Evolutionary conservation across 2,113 vertebrate species (phyloP), one percentile per base, ranked within the genome.

Genomic region (Puma concolor): DNA sequence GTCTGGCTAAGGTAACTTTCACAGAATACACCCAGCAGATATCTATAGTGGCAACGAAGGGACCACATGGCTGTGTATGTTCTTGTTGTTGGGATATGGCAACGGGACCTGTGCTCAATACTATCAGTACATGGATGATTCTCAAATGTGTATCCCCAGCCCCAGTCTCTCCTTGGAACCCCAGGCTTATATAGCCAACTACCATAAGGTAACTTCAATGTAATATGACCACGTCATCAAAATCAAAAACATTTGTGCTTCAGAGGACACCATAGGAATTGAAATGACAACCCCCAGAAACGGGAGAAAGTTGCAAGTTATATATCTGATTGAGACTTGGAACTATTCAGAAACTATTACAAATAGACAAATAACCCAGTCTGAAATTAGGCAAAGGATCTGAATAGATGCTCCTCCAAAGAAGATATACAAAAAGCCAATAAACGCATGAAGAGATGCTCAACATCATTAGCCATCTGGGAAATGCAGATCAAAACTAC

Each of bases 401-500:
- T 91, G 33, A 81, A 88, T 41, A 97, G 66, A 87, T 15, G 31
- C 16, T 92, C 66, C 72, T 86, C 88, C 29, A 84, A 50, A 81
- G 41, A 90, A 92, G 21, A 92, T 64, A 57, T 27, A 86, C 41
- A 94, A 95, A 44, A 66, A 79, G 25, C 80, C 64, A 76, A 50
- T 31, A 76, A 89, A 81, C 23, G 54, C 57, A 71, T 77, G 88
- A 69, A 82, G 74, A 96, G 52, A 88, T 80, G 33, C 13, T 96
- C 69, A 52, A 23, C 27, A 33, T 44, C 86, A 64, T 80, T 80
- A 79, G 6, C 92, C 85, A 74, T 60, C 52, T 93, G 82, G 38
- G 71, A 96, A 88, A 91, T 38, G 69, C 67, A 72, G 71, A 69
- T 92, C 84, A 92, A 64, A 97, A 91, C 54, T 36, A 92, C 64